Conservation (phyloP, 2,113 vertebrate species). For the Oncorhynchus tshawytscha region DNA sequence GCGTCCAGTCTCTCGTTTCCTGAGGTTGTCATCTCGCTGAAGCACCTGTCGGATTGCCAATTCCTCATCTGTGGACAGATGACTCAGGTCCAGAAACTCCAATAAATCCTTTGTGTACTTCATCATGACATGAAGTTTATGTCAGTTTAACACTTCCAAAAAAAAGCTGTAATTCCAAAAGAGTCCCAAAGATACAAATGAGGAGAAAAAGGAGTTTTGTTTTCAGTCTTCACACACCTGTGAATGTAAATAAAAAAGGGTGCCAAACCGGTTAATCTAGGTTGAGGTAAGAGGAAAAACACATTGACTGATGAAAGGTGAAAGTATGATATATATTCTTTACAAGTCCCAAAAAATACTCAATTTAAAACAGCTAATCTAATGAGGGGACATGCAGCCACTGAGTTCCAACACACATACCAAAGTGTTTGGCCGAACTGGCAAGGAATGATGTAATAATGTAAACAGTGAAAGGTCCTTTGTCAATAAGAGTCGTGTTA, state of each 20-base stretch:
- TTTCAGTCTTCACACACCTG: neutral
- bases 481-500: neutral
- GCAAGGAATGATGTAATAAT: neutral
- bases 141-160: neutral
- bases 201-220: neutral
- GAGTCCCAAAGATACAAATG: neutral
- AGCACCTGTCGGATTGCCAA: conserved; percentile 49
- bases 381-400: neutral
- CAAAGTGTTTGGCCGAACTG: neutral
- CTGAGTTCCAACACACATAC: neutral
- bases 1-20: conserved; percentile 43
- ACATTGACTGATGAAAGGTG: neutral
- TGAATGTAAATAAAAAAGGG: neutral
- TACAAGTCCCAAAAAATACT: neutral
- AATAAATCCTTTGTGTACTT: conserved; percentile 22
- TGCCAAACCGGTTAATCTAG: neutral
- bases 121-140: conserved; percentile 29
- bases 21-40: conserved; percentile 52
- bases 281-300: neutral
- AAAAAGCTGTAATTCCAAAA: neutral
- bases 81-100: conserved; percentile 53
- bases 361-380: neutral
- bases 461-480: neutral
- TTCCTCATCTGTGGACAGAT: conserved; percentile 55
- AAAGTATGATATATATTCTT: neutral